phyloP scores from a whole-genome alignment of 2,888 invertebrate genomes.

The Epinotia bilunana region DNA sequence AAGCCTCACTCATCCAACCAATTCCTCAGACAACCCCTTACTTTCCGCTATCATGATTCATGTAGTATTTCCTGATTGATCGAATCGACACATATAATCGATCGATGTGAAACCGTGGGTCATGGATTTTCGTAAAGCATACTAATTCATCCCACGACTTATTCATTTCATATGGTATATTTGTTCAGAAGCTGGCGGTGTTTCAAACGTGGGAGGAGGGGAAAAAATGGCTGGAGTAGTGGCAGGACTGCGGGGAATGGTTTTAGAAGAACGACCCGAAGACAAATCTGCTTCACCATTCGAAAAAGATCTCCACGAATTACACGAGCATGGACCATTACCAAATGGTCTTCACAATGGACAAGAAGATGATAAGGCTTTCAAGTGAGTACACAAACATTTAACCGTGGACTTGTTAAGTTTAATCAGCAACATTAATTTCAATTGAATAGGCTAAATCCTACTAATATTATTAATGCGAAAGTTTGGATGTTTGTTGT shows the following conservation, averaged over 20 bases:
- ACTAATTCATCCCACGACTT: neutral
- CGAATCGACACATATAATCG: too few relatives aligned
- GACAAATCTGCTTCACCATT: slow-evolving; percentile 79
- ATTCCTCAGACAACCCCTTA: too few relatives aligned
- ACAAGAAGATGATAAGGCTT: slow-evolving; percentile 94
- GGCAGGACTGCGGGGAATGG: slow-evolving; percentile 77
- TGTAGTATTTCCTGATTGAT: too few relatives aligned
- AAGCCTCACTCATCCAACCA: too few relatives aligned
- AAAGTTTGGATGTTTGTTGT: too few relatives aligned
- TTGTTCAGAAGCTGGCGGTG: slow-evolving; percentile 67
- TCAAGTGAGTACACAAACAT: slow-evolving; percentile 88
- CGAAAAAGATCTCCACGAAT: slow-evolving; percentile 78
- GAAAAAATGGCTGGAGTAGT: slow-evolving; percentile 77
- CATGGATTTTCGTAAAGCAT: neutral
- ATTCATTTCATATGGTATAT: neutral
- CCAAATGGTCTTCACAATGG: slow-evolving; percentile 85
- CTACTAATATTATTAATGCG: too few relatives aligned
- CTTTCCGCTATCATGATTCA: too few relatives aligned
- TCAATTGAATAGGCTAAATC: neutral
- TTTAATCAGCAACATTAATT: neutral
- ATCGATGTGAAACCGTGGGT: too few relatives aligned
- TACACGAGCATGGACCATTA: slow-evolving; percentile 78
- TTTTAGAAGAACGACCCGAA: slow-evolving; percentile 75
- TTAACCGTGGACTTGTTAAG: neutral
- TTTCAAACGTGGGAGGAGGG: slow-evolving; percentile 66